Percentiles rank a stretch among this genome's conserved stretches.
Conservation (phyloP, 92 coral and sea anemone genomes). For the Virgularia gustaviana region DNA sequence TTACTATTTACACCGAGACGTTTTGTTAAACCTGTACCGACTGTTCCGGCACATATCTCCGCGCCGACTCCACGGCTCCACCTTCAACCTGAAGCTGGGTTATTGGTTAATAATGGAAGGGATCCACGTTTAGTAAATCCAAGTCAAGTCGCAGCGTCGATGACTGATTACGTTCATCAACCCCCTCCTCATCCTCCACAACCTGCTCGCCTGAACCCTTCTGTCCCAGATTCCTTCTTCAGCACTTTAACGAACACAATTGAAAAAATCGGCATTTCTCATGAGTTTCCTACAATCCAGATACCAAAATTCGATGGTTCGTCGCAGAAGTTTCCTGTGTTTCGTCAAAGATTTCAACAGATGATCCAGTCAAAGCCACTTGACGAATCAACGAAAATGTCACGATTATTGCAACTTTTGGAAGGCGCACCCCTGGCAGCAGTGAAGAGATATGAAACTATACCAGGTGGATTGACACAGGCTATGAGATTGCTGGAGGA, state of each 20-base stretch:
- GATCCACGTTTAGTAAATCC: too few relatives aligned
- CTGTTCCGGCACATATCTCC: too few relatives aligned
- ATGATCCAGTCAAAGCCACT: conserved; percentile 57
- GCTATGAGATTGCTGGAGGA: conserved; percentile 52
- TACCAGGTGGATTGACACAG: conserved; percentile 52
- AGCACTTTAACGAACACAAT: conserved; percentile 25
- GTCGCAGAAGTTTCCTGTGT: conserved; percentile 50
- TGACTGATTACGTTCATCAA: too few relatives aligned
- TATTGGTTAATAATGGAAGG: too few relatives aligned
- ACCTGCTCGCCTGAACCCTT: background rate
- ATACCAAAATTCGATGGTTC: conserved; percentile 58
- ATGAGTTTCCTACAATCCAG: conserved; percentile 49
- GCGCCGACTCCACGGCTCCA: too few relatives aligned
- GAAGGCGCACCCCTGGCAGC: conserved; percentile 58
- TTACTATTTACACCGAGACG: too few relatives aligned
- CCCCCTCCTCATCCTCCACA: background rate
- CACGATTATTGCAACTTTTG: conserved; percentile 58
- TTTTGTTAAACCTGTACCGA: too few relatives aligned
- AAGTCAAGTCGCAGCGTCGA: too few relatives aligned
- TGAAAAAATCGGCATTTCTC: conserved; percentile 52
- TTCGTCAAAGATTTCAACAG: conserved; percentile 47
- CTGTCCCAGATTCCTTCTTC: background rate
- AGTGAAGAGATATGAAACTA: conserved; percentile 53
- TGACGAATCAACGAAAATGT: conserved; percentile 57
- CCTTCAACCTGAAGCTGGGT: too few relatives aligned